Evolutionary conservation across 1,140 invertebrate genomes (phyloP), one percentile per base, ranked within the genome.

Genomic region (Pentalonia nigronervosa): DNA sequence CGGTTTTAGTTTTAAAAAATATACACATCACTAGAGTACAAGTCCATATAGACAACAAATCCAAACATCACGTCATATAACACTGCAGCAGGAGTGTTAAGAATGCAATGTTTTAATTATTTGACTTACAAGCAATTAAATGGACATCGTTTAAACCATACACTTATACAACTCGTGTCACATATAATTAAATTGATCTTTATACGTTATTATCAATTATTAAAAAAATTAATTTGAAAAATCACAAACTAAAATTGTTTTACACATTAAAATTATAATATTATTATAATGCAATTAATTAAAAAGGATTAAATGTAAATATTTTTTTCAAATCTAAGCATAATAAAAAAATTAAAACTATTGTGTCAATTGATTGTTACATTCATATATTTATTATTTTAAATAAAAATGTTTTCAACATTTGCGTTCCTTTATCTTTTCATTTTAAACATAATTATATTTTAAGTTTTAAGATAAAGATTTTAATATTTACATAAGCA

Each of bases 61-160:
- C 83, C 83, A 84, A 84, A 84, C 83, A 84, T 25, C 83, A 25
- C 21, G 11, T 84, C 41, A 45, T 60, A 8, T 84, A 84, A 84
- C 23, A 45, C 83, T 41, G 23, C 7, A 84, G 21, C 36, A 21
- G 36, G 36, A 84, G 83, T 84, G 36, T 84, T 25, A 8, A 41
- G 45, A 87, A 87, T 47, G 45, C 84, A 48, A 87, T 47, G 45
- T 21, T 87, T 87, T 47, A 47, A 87, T 87, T 87, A 87, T 76
- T n/a, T 9, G 45, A 87, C 84, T 87, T 87, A 87, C 45, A 87
- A 87, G 30, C 45, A 87, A 87, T 87, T 87, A 87, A 76, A 87
- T 87, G 17, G 14, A 11, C 45, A 45, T 87, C 84, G 84, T 47
- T 48, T 87, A 87, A 30, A 87, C 6, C 41, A 45, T 84, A 84